These are phyloP conservation scores for Apodemia zela DNA, from an alignment of 2,888 invertebrate genomes.

Conservation along the genomic window DNA sequence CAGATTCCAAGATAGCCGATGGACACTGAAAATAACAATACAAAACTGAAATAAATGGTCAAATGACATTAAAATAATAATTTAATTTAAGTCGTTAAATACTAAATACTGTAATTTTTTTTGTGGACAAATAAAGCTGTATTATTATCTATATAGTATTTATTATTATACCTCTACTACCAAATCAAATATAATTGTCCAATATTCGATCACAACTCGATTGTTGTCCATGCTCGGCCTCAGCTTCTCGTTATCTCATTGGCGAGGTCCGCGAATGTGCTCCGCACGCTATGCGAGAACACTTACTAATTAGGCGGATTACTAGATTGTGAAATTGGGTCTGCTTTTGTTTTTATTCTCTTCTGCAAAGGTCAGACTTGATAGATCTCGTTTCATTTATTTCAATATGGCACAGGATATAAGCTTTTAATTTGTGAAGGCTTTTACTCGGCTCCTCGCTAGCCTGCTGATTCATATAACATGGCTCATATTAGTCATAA, in stretches of 20 bases:
- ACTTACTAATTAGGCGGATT: conserved; percentile 13
- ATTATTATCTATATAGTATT: no score
- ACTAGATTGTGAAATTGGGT: conserved; percentile 15
- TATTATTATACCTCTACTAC: no score
- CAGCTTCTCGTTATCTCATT: neutral
- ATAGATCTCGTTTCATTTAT: neutral
- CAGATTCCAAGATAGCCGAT: no score
- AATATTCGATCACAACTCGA: neutral
- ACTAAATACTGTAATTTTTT: no score
- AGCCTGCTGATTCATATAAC: neutral
- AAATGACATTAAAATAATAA: no score
- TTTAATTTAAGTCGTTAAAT: no score
- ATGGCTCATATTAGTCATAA: neutral
- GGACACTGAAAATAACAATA: no score
- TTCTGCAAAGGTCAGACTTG: conserved; percentile 7
- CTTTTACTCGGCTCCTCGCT: neutral
- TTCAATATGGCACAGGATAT: neutral
- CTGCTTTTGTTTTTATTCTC: conserved; percentile 9
- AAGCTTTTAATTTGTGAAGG: neutral
- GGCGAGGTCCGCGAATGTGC: neutral
- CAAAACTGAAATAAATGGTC: no score
- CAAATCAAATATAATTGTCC: neutral
- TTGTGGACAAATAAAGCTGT: no score
- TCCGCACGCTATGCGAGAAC: conserved; percentile 14
- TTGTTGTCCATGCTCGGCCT: neutral